A percentile compares a stretch with the other conserved stretches of the same genome.
These are phyloP conservation scores for Scaptomyza flava DNA, from an alignment of 2,888 invertebrate species.

Conservation along the genomic window DNA sequence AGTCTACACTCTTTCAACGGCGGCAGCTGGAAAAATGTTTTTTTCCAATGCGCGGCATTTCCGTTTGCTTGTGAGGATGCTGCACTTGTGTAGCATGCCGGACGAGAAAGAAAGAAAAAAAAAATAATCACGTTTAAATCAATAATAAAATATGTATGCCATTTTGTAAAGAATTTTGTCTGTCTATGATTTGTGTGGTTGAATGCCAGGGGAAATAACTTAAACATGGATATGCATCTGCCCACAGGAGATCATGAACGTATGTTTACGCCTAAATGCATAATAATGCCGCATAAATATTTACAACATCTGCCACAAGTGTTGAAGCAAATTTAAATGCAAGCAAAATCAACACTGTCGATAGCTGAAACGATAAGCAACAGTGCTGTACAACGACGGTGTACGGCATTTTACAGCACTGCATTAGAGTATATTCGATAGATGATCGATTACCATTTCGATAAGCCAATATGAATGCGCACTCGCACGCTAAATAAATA, in stretches of 20 bases:
- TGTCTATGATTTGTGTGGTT: conserved; percentile 34
- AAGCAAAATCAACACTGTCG: neutral
- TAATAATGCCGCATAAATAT: neutral
- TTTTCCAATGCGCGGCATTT: conserved; percentile 73
- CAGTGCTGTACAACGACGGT: neutral
- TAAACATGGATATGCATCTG: conserved; percentile 4
- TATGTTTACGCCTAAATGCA: neutral
- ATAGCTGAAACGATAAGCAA: neutral
- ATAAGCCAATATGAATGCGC: neutral
- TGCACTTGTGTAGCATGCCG: conserved; percentile 21
- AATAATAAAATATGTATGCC: conserved; percentile 61
- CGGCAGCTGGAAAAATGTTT: conserved; percentile 72
- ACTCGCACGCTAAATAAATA: conserved; percentile 1
- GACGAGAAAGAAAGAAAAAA: conserved; percentile 11
- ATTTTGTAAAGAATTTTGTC: conserved; percentile 48
- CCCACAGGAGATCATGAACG: neutral
- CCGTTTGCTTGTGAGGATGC: conserved; percentile 65
- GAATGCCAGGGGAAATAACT: conserved; percentile 14
- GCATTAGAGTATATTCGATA: neutral
- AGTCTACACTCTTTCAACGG: conserved; percentile 7
- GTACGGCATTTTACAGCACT: conserved; percentile 20
- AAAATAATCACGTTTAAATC: conserved; percentile 68
- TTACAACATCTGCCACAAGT: neutral
- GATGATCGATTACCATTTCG: conserved; percentile 10
- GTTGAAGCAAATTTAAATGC: neutral